Percentiles rank a stretch among this genome's conserved stretches.
Evolutionary conservation across 2,113 vertebrate species (phyloP).

Genomic region (Megaptera novaeangliae): DNA sequence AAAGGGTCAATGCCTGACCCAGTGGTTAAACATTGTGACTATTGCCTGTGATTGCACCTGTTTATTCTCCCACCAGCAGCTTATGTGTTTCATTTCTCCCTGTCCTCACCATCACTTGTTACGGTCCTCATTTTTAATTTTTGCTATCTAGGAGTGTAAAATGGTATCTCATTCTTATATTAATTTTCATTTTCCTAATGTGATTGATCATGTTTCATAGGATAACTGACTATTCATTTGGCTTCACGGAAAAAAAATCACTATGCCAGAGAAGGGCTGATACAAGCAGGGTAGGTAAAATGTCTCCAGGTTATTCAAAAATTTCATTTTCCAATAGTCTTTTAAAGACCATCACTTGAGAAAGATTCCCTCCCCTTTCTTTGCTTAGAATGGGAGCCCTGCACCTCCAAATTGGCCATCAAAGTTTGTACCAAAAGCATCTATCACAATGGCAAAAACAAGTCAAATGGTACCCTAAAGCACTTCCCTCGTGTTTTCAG

Average conservation of each 20-base stretch:
- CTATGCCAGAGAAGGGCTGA: not conserved
- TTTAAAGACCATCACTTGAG: not conserved
- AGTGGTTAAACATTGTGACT: not conserved
- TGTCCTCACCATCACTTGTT: not conserved
- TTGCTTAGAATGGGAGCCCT: not conserved
- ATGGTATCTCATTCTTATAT: not conserved
- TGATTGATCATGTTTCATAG: not conserved
- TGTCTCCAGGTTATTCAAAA: not conserved
- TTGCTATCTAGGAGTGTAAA: not conserved
- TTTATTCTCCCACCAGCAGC: not conserved
- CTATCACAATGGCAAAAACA: not conserved
- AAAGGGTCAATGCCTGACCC: not conserved
- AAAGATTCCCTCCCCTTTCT: not conserved
- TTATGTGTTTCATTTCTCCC: not conserved
- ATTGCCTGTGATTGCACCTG: not conserved
- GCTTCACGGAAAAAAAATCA: not conserved
- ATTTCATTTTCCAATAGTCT: not conserved
- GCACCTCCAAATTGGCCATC: not conserved
- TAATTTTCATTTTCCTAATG: conserved; percentile 35
- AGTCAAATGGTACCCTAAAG: not conserved
- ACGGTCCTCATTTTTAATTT: not conserved
- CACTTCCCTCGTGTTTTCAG: not conserved
- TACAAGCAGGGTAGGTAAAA: not conserved
- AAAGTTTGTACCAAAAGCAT: not conserved
- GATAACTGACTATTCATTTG: not conserved